Evolutionary conservation across 2,888 invertebrate species (phyloP).

Genomic region (Liopterus haemorrhoidalis): DNA sequence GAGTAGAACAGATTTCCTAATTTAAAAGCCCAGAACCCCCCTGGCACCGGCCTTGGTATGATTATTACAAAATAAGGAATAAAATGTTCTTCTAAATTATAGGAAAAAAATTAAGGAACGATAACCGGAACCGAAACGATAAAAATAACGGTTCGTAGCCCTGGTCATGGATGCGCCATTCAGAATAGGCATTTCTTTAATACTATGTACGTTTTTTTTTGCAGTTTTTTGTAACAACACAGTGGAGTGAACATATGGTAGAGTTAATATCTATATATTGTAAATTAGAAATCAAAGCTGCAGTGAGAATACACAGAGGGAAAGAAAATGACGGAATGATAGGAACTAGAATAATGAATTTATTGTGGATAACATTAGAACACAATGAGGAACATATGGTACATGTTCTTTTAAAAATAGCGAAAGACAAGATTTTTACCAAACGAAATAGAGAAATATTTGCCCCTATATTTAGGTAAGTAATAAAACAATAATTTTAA

Average conservation of each 20-base stretch:
- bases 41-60: no score
- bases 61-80: no score
- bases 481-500: background rate
- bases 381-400: conserved; percentile 14
- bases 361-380: conserved; percentile 10
- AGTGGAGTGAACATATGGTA: conserved; percentile 16
- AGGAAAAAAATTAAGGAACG: no score
- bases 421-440: conserved; percentile 3
- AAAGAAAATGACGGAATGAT: conserved; percentile 14
- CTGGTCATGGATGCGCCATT: no score
- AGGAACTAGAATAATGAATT: conserved; percentile 10
- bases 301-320: conserved; percentile 8
- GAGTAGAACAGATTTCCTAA: no score
- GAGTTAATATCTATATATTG: conserved; percentile 11
- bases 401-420: conserved; percentile 9
- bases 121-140: no score
- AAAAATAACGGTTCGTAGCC: no score
- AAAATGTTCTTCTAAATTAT: no score
- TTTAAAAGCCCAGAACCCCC: no score
- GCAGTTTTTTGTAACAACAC: conserved; percentile 15
- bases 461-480: conserved; percentile 16
- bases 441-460: conserved; percentile 12
- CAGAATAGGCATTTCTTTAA: no score
- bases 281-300: conserved; percentile 12
- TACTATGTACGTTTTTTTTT: no score